These are phyloP conservation scores for Papilio polytes DNA, from an alignment of 1,140 invertebrate genomes.

Conservation along the genomic window DNA sequence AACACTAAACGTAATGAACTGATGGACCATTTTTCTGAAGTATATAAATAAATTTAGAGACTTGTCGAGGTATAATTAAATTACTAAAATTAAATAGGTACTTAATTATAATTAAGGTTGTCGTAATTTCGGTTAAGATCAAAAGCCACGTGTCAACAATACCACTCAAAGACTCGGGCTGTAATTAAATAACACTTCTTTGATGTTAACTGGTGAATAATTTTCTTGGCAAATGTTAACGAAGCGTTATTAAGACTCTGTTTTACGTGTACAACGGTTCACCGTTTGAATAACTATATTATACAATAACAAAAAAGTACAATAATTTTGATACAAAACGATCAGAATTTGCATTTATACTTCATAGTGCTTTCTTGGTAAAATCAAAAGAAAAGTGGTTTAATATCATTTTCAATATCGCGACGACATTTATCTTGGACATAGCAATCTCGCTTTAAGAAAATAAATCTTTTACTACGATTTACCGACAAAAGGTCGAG, in stretches of 20 bases:
- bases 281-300: not conserved
- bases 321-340: no score
- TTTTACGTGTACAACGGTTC: constrained; percentile 26
- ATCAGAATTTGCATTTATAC: not conserved
- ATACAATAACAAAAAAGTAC: not conserved
- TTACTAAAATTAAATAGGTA: constrained; percentile 28
- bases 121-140: constrained; percentile 35
- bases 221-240: constrained; percentile 22
- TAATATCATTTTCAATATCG: constrained; percentile 43
- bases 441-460: constrained; percentile 56
- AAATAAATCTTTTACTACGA: constrained; percentile 67
- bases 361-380: not conserved
- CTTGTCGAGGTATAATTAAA: not conserved
- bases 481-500: constrained; percentile 60
- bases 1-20: not conserved
- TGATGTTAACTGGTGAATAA: constrained; percentile 33
- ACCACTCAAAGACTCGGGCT: constrained; percentile 17
- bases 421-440: constrained; percentile 49
- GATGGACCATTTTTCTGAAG: not conserved
- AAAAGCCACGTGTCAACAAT: constrained; percentile 38
- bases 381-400: constrained; percentile 32
- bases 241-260: constrained; percentile 4
- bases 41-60: constrained; percentile 3
- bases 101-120: constrained; percentile 37
- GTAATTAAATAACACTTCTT: constrained; percentile 39